Percentiles rank a stretch among this genome's conserved stretches.
These are phyloP conservation scores for Trachythela sp. DNA, from an alignment of 64 coral and sea anemone genomes.

Conservation along the genomic window DNA sequence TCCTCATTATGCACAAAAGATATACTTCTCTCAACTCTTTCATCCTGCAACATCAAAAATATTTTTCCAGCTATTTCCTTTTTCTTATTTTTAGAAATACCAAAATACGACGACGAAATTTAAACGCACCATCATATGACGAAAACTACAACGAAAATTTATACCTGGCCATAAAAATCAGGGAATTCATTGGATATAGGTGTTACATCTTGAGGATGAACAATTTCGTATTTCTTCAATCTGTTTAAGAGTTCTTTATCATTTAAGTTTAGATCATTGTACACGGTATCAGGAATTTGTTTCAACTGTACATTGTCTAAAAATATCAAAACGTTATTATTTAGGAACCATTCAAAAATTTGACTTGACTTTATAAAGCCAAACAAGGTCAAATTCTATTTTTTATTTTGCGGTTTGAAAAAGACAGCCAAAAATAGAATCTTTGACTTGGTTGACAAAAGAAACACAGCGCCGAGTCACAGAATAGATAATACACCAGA, in stretches of 20 bases:
- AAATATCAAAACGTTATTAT: too few relatives aligned
- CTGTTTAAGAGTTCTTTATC: not conserved
- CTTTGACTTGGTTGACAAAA: too few relatives aligned
- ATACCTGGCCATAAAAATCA: not conserved
- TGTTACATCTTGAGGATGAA: not conserved
- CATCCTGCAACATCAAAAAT: not conserved
- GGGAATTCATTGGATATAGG: not conserved
- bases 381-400: too few relatives aligned
- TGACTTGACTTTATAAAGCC: too few relatives aligned
- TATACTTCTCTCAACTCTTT: slow-evolving; percentile 15
- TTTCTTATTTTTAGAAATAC: not conserved
- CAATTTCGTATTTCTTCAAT: not conserved
- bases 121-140: not conserved
- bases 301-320: not conserved
- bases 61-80: not conserved
- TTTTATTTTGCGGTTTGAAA: too few relatives aligned
- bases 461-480: too few relatives aligned
- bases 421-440: too few relatives aligned
- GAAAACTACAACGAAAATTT: too few relatives aligned
- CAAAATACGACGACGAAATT: not conserved
- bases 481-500: too few relatives aligned
- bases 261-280: not conserved
- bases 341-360: too few relatives aligned
- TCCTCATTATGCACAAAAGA: not conserved
- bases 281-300: not conserved